phyloP scores from a whole-genome alignment of 2,888 invertebrate genomes.

The Xanthia togata region DNA sequence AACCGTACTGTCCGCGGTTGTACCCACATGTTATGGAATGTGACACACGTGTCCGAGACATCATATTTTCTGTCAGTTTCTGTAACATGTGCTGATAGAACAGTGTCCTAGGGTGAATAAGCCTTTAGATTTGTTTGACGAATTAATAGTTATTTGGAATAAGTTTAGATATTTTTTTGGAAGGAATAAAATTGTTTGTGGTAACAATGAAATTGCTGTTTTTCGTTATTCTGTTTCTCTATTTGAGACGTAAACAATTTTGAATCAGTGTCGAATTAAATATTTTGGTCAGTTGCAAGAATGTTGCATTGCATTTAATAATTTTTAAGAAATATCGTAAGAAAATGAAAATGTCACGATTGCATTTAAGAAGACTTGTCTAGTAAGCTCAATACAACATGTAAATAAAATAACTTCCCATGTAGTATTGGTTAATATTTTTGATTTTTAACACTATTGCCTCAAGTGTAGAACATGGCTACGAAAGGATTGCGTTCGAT shows the following conservation, averaged over 20 bases:
- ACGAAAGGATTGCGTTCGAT: neutral
- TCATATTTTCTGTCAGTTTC: neutral
- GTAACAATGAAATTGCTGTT: neutral
- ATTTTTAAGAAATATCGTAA: slow-evolving; percentile 23
- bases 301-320: slow-evolving; percentile 50
- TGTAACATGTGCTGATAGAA: neutral
- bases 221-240: neutral
- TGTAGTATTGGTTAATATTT: neutral
- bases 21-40: neutral
- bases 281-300: neutral
- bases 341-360: neutral
- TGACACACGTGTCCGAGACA: neutral
- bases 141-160: slow-evolving; percentile 10
- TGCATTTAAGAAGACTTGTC: slow-evolving; percentile 41
- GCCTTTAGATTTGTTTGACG: slow-evolving; percentile 22
- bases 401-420: slow-evolving; percentile 41
- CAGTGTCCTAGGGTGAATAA: slow-evolving; percentile 6
- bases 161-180: slow-evolving; percentile 28
- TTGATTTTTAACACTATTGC: neutral
- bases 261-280: neutral
- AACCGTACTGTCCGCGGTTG: neutral
- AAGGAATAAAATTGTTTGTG: slow-evolving; percentile 3
- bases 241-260: neutral
- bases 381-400: slow-evolving; percentile 37
- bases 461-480: neutral